These are phyloP conservation scores for Stenolophus ochropezus DNA, from an alignment of 2,888 invertebrate species.

Conservation along the genomic window DNA sequence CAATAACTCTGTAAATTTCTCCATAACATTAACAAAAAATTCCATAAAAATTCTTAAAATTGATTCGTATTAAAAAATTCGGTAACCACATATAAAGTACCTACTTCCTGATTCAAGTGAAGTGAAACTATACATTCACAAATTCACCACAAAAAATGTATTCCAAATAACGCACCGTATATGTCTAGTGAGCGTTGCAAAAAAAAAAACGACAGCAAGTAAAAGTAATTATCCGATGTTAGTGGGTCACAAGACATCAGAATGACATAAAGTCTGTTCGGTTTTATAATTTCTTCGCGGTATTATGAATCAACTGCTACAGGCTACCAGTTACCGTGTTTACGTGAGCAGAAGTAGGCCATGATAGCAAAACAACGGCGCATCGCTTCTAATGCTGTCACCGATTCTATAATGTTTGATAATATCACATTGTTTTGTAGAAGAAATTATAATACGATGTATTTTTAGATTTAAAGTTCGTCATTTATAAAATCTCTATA, in stretches of 20 bases:
- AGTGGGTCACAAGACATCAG: conserved; percentile 42
- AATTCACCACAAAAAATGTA: conserved; percentile 24
- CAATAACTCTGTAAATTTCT: conserved; percentile 5
- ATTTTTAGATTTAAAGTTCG: neutral
- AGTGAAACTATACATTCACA: conserved; percentile 36
- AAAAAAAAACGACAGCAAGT: conserved; percentile 35
- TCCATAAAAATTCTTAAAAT: conserved; percentile 20
- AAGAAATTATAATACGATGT: neutral
- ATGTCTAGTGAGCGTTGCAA: conserved; percentile 12
- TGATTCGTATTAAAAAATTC: conserved; percentile 32
- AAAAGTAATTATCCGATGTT: conserved; percentile 44
- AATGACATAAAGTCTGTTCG: conserved; percentile 44
- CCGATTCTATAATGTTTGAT: conserved; percentile 6
- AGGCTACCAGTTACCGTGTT: neutral
- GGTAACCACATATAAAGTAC: conserved; percentile 27
- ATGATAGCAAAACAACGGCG: conserved; percentile 19
- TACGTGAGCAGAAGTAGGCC: conserved; percentile 47
- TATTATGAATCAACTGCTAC: conserved; percentile 49
- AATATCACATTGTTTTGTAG: conserved; percentile 12
- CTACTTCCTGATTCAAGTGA: conserved; percentile 29
- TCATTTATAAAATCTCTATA: too few species aligned
- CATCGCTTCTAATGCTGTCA: neutral
- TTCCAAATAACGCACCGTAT: conserved; percentile 31
- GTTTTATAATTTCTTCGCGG: conserved; percentile 54
- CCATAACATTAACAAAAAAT: conserved; percentile 26